Evolutionary conservation across 1,140 invertebrate genomes (phyloP), one percentile per base, ranked within the genome.

Genomic region (Epicauta chinensis): DNA sequence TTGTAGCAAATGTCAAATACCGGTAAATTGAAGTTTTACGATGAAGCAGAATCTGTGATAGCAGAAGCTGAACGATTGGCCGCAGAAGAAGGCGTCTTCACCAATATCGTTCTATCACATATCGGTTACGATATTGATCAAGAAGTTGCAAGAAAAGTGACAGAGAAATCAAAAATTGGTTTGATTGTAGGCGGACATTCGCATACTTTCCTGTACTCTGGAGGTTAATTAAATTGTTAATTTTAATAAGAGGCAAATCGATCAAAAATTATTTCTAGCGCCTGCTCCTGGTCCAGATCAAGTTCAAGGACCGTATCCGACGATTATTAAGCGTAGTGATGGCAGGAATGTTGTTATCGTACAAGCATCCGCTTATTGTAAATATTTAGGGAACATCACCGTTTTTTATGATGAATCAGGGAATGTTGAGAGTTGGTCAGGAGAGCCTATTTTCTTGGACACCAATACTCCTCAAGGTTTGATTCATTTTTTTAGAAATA

Each of bases 161-260:
- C 77, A 17, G 70, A 77, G 14, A 70, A 82, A 15, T 48, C 45
- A 29, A 59, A 56, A 49, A 79, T 93, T 30, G 82, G 87, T 54
- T 78, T 87, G 1, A 87, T 94, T 47, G 86, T 94, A 16, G 91
- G 91, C 6, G 87, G 84, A 12, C 91, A 94, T 63, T 86, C 86
- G 2, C 88, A 93, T 62, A 86, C 63, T 4, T 62, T 66, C 45
- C 41, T 66, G 5, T 67, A 63, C 35, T 60, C 55, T 12, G 58
- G 59, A 46, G 41, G 47, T 59, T 36, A 5, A 46, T 32, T 31
- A 16, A 16, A 11, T n/a, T n/a, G 39, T 14, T 13, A 23, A 16
- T 14, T 11, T 17, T 17, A 14, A 13, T 41, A 16, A n/a, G 12
- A n/a, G 16, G 16, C 15, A 30, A 30, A 5, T 10, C 29, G n/a